Conservation (phyloP, 53 echinoderm and acorn worm genomes). For the Zoroaster sp. region DNA sequence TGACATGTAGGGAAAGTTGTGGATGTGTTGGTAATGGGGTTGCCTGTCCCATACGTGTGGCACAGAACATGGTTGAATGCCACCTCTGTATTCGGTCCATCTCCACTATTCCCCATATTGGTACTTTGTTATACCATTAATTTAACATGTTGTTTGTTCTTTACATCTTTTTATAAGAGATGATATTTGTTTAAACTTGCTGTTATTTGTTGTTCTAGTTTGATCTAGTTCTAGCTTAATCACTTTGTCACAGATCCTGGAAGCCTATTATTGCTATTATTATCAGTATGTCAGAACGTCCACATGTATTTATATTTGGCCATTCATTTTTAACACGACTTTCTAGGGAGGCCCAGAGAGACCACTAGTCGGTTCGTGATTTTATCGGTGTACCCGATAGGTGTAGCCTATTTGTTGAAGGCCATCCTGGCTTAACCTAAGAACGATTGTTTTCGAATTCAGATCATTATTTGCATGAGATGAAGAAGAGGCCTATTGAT, state of each 20-base stretch:
- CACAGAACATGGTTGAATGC: not conserved
- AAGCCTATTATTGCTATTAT: not conserved
- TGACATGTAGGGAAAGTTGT: not conserved
- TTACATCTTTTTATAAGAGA: not conserved
- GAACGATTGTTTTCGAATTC: not conserved
- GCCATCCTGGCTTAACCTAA: constrained; percentile 9
- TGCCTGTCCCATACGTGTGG: not conserved
- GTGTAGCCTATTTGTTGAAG: not conserved
- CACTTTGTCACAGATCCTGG: not conserved
- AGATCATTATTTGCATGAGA: not conserved
- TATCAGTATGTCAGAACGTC: not conserved
- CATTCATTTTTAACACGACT: constrained; percentile 20
- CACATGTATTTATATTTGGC: constrained; percentile 1
- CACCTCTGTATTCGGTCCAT: not conserved
- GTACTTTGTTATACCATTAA: not conserved
- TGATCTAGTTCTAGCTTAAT: not conserved
- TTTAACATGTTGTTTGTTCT: not conserved
- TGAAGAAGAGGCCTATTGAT: constrained; percentile 14
- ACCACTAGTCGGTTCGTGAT: not conserved
- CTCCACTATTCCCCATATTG: not conserved
- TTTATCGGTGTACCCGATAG: not conserved
- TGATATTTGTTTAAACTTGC: not conserved
- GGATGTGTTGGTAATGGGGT: not conserved
- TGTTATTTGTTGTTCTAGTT: not conserved
- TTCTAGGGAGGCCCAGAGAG: constrained; percentile 5